Evolutionary conservation across 2,797 vertebrate species (phyloP).

Genomic region (Cichlasoma orientale): DNA sequence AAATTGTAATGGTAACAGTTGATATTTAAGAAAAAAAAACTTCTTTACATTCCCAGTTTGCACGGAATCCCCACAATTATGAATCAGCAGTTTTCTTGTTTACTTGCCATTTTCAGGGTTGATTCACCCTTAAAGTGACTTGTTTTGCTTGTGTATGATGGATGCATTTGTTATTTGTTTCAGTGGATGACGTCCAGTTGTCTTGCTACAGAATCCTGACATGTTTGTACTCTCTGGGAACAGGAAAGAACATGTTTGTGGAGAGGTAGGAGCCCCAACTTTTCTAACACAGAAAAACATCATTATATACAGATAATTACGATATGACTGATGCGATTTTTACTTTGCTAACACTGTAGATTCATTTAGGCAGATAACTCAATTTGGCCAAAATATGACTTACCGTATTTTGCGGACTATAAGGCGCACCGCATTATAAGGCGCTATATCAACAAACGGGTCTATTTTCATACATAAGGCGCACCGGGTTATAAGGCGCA

Average conservation of each 20-base stretch:
- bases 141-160: neutral
- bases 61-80: neutral
- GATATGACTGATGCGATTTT: no score
- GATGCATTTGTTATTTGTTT: constrained; percentile 36
- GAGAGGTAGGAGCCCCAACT: constrained; percentile 85
- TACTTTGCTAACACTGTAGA: no score
- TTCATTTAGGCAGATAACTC: no score
- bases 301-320: constrained; percentile 4
- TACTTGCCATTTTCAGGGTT: neutral
- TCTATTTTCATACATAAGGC: no score
- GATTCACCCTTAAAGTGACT: neutral
- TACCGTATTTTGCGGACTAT: no score
- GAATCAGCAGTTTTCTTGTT: neutral
- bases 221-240: constrained; percentile 92
- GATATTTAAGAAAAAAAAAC: neutral
- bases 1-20: neutral
- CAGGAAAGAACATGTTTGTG: constrained; percentile 94
- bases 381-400: no score
- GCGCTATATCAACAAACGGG: no score
- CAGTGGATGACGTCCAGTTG: constrained; percentile 96
- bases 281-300: neutral
- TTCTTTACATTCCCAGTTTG: neutral
- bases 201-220: constrained; percentile 95
- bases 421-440: no score
- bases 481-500: no score